A percentile compares a stretch with the other conserved stretches of the same genome.
These are phyloP conservation scores for Daboia siamensis DNA, from an alignment of 2,113 vertebrate genomes.

Conservation along the genomic window DNA sequence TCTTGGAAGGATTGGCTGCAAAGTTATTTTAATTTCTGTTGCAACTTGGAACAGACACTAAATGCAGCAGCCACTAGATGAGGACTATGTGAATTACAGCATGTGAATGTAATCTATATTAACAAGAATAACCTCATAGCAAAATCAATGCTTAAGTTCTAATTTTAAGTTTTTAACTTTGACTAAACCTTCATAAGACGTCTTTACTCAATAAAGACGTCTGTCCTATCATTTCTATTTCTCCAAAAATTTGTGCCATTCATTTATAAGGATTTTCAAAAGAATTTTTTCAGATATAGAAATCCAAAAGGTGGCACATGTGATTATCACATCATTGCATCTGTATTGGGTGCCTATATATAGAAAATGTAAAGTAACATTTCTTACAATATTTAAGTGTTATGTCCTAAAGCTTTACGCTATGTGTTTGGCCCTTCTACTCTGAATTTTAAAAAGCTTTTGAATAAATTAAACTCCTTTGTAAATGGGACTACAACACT, in stretches of 20 bases:
- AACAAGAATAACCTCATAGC: slow-evolving; percentile 36
- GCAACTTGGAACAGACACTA: neutral
- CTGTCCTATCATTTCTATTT: slow-evolving; percentile 26
- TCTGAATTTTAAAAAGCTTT: neutral
- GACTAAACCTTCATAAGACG: neutral
- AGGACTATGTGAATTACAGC: neutral
- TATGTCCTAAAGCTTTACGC: neutral
- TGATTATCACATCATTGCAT: neutral
- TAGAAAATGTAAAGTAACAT: neutral
- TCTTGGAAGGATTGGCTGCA: neutral
- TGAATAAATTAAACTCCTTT: neutral
- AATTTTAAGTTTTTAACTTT: slow-evolving; percentile 28
- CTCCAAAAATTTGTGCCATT: slow-evolving; percentile 33
- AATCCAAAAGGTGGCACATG: neutral
- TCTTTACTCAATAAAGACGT: slow-evolving; percentile 34
- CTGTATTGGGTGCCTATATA: neutral
- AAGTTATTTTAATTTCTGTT: neutral
- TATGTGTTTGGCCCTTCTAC: neutral
- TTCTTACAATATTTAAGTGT: neutral
- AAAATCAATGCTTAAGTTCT: slow-evolving; percentile 37
- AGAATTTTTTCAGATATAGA: neutral
- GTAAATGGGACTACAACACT: neutral
- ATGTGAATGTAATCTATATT: neutral
- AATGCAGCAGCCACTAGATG: neutral
- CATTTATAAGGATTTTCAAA: slow-evolving; percentile 13